phyloP scores from a whole-genome alignment of 2,888 invertebrate species.

The Anoplius nigerrimus region DNA sequence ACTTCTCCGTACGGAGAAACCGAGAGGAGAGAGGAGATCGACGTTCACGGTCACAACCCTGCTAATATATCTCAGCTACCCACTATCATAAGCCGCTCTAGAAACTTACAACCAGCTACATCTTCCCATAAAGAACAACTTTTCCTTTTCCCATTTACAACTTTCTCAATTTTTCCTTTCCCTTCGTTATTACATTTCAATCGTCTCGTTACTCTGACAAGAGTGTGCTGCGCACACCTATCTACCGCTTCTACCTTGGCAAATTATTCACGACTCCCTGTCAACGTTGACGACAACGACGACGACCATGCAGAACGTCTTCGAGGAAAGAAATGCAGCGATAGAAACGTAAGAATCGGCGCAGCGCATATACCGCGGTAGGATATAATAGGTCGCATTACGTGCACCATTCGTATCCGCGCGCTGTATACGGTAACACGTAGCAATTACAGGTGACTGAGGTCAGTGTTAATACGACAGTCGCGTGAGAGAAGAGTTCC shows the following conservation, averaged over 20 bases:
- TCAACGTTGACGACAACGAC: conserved; percentile 25
- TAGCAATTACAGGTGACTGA: conserved; percentile 73
- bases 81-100: not conserved
- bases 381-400: conserved; percentile 51
- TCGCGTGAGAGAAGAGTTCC: conserved; percentile 72
- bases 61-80: too few relatives aligned
- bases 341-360: conserved; percentile 41
- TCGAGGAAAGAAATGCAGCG: conserved; percentile 35
- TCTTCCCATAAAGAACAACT: too few relatives aligned
- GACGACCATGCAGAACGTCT: not conserved
- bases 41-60: too few relatives aligned
- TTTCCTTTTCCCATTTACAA: too few relatives aligned
- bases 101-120: too few relatives aligned
- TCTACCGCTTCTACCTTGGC: too few relatives aligned
- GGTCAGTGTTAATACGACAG: conserved; percentile 74
- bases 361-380: conserved; percentile 17
- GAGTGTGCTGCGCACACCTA: too few relatives aligned
- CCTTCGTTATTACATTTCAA: not conserved
- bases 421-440: conserved; percentile 48
- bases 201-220: not conserved
- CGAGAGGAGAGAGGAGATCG: too few relatives aligned
- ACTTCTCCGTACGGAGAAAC: conserved; percentile 6
- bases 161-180: not conserved
- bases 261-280: not conserved
- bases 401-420: conserved; percentile 46